These are phyloP conservation scores for Coturnix japonica DNA, from an alignment of 2,113 vertebrate species.

Conservation along the genomic window DNA sequence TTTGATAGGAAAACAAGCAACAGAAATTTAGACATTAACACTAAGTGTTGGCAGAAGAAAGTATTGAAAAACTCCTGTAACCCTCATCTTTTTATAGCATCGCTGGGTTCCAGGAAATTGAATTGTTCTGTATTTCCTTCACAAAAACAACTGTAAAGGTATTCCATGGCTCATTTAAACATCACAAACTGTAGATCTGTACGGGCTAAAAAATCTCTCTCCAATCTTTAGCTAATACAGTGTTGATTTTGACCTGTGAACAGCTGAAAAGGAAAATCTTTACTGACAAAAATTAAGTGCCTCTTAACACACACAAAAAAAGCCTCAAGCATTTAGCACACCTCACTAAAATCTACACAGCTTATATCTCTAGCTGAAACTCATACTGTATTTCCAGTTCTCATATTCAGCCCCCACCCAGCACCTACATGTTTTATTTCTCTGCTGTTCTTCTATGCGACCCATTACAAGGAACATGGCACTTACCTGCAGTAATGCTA, in stretches of 20 bases:
- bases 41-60: background rate
- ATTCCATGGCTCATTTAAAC: background rate
- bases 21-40: background rate
- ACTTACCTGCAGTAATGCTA: slow-evolving; percentile 91
- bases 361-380: background rate
- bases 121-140: background rate
- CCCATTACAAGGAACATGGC: background rate
- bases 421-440: background rate
- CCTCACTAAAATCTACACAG: background rate
- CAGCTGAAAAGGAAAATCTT: background rate
- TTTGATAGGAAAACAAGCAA: background rate
- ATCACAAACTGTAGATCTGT: background rate
- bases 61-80: background rate
- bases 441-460: background rate
- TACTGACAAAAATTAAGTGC: background rate
- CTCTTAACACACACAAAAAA: background rate
- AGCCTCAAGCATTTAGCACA: background rate
- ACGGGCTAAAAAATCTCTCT: background rate
- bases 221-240: background rate
- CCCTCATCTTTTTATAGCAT: background rate
- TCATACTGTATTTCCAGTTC: background rate
- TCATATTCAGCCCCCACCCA: background rate
- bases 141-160: background rate
- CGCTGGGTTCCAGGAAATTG: background rate
- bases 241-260: background rate